Evolutionary conservation across 2,113 vertebrate genomes (phyloP).

Genomic region (Gavialis gangeticus): DNA sequence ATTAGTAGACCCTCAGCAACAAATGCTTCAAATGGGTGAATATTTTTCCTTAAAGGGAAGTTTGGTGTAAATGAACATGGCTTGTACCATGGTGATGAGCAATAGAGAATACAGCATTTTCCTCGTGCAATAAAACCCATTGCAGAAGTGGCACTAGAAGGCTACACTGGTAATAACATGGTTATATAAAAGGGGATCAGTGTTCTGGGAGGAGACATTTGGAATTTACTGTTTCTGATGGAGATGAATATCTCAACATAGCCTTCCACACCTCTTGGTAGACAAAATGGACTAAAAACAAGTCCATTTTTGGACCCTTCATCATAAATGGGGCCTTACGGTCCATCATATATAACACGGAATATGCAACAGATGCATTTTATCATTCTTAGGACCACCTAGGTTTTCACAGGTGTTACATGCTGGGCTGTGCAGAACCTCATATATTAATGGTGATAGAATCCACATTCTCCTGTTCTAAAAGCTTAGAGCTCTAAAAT

Average conservation of each 20-base stretch:
- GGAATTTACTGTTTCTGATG: neutral
- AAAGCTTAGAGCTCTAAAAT: accelerated
- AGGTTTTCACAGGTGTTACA: neutral
- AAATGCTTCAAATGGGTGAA: accelerated
- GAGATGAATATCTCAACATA: neutral
- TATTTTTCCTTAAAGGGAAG: neutral
- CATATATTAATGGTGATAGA: neutral
- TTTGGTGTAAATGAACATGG: neutral
- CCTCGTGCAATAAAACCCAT: neutral
- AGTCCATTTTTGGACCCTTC: neutral
- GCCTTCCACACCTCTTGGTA: neutral
- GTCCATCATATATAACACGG: neutral
- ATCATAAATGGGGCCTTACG: neutral
- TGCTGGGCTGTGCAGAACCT: accelerated
- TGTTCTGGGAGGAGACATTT: neutral
- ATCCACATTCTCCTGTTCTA: neutral
- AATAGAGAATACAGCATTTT: neutral
- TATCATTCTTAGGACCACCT: neutral
- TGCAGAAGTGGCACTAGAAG: neutral
- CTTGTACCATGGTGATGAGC: neutral
- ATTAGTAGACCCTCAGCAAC: neutral
- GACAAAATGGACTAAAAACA: neutral
- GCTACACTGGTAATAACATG: neutral
- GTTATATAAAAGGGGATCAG: neutral
- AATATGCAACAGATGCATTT: accelerated